A percentile compares a stretch with the other conserved stretches of the same genome.
Evolutionary conservation across 1,140 invertebrate species (phyloP).

Genomic region (Penaeus vannamei): DNA sequence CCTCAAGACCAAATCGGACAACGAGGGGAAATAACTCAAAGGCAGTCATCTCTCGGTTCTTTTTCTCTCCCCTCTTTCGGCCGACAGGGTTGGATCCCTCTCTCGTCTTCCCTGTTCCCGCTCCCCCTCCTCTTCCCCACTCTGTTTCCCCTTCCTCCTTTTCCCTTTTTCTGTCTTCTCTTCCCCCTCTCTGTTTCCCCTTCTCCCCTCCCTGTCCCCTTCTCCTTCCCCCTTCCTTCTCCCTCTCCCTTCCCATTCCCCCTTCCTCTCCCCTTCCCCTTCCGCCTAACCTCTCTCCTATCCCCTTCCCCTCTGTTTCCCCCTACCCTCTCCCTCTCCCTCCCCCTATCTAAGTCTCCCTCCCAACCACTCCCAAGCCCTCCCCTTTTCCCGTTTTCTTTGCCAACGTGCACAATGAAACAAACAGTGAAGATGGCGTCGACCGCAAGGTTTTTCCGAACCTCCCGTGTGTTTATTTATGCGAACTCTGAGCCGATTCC

Average conservation of each 20-base stretch:
- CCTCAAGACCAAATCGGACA: no score
- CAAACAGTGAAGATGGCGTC: slow-evolving; percentile 60
- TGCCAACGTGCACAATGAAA: slow-evolving; percentile 58
- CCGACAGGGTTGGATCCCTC: background rate
- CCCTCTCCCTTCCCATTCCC: background rate
- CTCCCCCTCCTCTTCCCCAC: slow-evolving; percentile 9
- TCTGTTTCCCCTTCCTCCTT: background rate
- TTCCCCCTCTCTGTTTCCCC: slow-evolving; percentile 21
- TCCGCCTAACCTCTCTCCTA: background rate
- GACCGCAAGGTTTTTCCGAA: slow-evolving; percentile 55
- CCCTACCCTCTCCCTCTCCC: background rate
- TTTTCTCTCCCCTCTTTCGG: no score
- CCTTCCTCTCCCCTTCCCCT: background rate
- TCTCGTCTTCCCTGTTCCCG: no score
- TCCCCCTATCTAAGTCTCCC: slow-evolving; percentile 20
- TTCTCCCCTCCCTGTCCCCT: background rate
- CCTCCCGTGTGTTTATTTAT: slow-evolving; percentile 58
- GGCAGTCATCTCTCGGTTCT: no score
- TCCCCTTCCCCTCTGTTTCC: no score
- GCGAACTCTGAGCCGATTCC: slow-evolving; percentile 57
- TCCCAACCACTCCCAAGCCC: background rate
- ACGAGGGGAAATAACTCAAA: no score
- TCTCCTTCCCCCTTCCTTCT: slow-evolving; percentile 23
- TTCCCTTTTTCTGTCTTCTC: slow-evolving; percentile 47
- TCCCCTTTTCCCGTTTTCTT: slow-evolving; percentile 58